Percentiles rank a stretch among this genome's conserved stretches.
Conservation (phyloP, 2,888 invertebrate species). For the Heliconius aoede region DNA sequence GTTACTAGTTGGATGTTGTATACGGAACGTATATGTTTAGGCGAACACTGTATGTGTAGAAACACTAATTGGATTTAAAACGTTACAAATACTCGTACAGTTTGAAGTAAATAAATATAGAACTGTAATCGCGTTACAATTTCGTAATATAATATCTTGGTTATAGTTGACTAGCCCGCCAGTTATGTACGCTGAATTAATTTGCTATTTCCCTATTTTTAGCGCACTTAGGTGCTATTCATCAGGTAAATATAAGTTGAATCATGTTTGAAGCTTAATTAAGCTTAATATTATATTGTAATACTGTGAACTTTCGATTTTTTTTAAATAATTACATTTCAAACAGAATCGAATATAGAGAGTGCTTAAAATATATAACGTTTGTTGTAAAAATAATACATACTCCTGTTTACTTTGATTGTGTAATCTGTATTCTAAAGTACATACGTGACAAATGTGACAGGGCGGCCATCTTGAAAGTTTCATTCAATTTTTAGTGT, state of each 20-base stretch:
- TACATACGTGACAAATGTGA: not conserved
- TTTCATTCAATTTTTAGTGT: slow-evolving; percentile 84
- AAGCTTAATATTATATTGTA: slow-evolving; percentile 39
- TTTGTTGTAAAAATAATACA: not conserved
- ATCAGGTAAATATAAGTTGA: slow-evolving; percentile 77
- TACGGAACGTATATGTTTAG: slow-evolving; percentile 43
- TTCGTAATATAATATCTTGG: slow-evolving; percentile 44
- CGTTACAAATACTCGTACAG: slow-evolving; percentile 57
- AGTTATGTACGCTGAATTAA: slow-evolving; percentile 55
- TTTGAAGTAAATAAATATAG: slow-evolving; percentile 51
- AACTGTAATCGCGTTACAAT: slow-evolving; percentile 48
- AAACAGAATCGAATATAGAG: not conserved
- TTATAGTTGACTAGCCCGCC: slow-evolving; percentile 49
- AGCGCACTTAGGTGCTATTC: slow-evolving; percentile 80
- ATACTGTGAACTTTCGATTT: slow-evolving; percentile 7
- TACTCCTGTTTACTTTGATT: slow-evolving; percentile 1
- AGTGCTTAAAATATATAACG: slow-evolving; percentile 11
- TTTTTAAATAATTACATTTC: not conserved
- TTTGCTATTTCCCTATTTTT: slow-evolving; percentile 72
- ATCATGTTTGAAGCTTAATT: slow-evolving; percentile 51
- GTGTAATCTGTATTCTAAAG: slow-evolving; percentile 5
- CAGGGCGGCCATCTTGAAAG: slow-evolving; percentile 47
- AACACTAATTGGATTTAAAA: slow-evolving; percentile 55
- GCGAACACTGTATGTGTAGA: slow-evolving; percentile 32
- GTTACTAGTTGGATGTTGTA: slow-evolving; percentile 55